Conservation (phyloP, 2,113 vertebrate genomes). For the Meles meles region DNA sequence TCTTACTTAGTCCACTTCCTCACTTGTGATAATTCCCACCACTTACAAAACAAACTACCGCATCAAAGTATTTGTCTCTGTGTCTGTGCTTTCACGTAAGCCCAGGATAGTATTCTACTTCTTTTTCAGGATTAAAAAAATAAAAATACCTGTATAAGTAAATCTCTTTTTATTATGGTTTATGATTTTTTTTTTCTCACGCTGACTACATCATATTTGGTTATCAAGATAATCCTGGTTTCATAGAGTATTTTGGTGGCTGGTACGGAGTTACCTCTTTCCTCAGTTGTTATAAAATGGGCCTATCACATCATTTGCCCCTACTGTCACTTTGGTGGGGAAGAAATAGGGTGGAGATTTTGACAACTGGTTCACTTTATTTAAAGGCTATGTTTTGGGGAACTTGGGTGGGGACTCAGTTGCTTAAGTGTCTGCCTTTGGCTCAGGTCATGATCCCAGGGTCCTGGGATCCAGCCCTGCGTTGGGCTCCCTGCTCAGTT, state of each 20-base stretch:
- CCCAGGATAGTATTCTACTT: not conserved
- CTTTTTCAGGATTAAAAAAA: not conserved
- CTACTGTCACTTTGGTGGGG: not conserved
- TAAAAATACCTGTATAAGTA: not conserved
- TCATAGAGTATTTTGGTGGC: not conserved
- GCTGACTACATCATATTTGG: not conserved
- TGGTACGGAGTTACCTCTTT: not conserved
- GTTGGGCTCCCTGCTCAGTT: not conserved
- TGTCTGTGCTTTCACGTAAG: not conserved
- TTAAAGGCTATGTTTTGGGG: not conserved
- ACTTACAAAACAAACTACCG: not conserved
- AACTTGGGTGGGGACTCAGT: not conserved
- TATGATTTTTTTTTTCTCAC: not conserved
- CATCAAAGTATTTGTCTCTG: not conserved
- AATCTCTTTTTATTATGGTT: not conserved
- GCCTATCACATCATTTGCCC: not conserved
- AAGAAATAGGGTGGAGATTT: not conserved
- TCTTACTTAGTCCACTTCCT: not conserved
- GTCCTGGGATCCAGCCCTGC: not conserved
- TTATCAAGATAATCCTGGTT: not conserved
- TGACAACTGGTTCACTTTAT: not conserved
- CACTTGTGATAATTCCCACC: not conserved
- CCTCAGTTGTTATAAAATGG: not conserved
- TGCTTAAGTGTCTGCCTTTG: not conserved
- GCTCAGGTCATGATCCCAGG: not conserved